Evolutionary conservation across 2,113 vertebrate genomes (phyloP).

Genomic region (Scalopus aquaticus): DNA sequence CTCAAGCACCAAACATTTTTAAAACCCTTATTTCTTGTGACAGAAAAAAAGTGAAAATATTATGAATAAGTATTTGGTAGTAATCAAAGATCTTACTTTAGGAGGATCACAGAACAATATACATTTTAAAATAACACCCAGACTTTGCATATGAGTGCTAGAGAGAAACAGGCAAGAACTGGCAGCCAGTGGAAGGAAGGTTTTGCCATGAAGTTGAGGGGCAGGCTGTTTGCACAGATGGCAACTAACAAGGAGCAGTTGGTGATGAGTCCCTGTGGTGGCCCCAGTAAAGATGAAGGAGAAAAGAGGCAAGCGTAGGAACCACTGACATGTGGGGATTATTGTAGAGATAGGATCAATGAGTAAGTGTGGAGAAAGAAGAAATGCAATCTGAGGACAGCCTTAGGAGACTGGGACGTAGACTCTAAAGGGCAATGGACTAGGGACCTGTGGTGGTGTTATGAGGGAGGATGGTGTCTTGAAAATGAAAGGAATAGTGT

Average conservation of each 20-base stretch:
- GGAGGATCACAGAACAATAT: neutral
- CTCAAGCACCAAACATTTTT: neutral
- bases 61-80: neutral
- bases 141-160: neutral
- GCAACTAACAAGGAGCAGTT: neutral
- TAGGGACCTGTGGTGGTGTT: neutral
- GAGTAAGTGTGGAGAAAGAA: neutral
- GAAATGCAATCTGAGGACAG: neutral
- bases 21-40: neutral
- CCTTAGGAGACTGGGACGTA: neutral
- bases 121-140: neutral
- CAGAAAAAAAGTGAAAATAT: neutral
- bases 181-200: neutral
- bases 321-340: neutral
- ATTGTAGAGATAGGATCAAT: neutral
- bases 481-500: neutral
- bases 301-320: neutral
- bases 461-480: neutral
- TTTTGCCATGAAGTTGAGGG: neutral
- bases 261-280: neutral
- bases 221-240: neutral
- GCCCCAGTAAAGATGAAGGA: neutral
- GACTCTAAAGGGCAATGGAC: neutral
- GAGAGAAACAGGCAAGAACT: neutral
- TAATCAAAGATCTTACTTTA: neutral